A percentile compares a stretch with the other conserved stretches of the same genome.
Conservation (phyloP, 2,113 vertebrate genomes). For the Tautogolabrus adspersus region DNA sequence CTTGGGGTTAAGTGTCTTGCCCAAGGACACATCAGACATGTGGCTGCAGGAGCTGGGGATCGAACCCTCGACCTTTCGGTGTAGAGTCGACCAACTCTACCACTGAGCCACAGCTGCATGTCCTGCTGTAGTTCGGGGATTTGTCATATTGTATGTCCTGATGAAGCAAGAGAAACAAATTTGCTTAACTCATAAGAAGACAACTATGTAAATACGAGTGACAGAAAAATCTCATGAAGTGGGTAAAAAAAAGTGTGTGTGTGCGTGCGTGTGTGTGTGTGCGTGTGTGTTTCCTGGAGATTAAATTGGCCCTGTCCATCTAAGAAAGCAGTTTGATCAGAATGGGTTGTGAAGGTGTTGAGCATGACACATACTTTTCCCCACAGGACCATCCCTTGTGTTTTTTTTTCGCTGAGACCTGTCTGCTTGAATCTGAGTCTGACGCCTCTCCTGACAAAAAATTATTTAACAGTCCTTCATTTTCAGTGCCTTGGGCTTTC, state of each 20-base stretch:
- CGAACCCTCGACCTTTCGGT: no score
- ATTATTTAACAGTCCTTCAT: constrained; percentile 72
- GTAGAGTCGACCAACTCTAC: no score
- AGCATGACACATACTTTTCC: constrained; percentile 58
- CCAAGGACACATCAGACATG: no score
- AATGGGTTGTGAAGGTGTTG: constrained; percentile 57
- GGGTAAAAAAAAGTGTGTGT: not conserved
- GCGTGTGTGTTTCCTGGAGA: not conserved
- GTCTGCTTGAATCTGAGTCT: constrained; percentile 63
- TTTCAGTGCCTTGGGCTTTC: constrained; percentile 68
- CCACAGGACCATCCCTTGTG: constrained; percentile 43
- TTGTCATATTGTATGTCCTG: no score
- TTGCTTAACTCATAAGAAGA: no score
- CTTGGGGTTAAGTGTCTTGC: no score
- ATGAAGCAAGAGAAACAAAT: no score
- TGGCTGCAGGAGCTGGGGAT: no score
- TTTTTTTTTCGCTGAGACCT: constrained; percentile 42
- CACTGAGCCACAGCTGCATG: no score
- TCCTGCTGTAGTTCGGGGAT: no score
- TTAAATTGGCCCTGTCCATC: constrained; percentile 18
- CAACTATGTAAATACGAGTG: no score
- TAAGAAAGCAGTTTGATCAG: constrained; percentile 49
- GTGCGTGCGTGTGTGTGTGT: not conserved
- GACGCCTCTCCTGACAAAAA: constrained; percentile 61
- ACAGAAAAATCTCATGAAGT: not conserved